Conservation (phyloP, 2,888 invertebrate species). For the Onthophagus sagittarius region DNA sequence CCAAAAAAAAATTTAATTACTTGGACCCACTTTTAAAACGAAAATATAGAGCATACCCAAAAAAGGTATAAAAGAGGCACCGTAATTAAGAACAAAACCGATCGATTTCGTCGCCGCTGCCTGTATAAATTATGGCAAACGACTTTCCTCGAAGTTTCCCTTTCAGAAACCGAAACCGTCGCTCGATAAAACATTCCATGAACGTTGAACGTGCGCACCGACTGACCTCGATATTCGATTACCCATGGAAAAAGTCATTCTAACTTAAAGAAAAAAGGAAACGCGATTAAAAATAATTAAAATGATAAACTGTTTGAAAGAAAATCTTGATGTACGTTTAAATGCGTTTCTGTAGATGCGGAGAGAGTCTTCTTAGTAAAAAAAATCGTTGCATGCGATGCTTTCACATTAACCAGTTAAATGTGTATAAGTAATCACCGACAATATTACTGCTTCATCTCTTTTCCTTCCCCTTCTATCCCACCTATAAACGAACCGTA, state of each 20-base stretch:
- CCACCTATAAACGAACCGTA: not conserved
- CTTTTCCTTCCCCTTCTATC: not conserved
- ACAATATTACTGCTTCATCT: not conserved
- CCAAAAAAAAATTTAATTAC: not conserved
- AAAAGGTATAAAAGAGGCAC: constrained; percentile 10
- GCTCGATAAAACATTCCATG: not conserved
- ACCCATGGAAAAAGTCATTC: not conserved
- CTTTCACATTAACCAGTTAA: not conserved
- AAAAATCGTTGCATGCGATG: not conserved
- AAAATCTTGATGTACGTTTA: too few species aligned
- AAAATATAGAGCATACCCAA: not conserved
- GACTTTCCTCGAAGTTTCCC: constrained; percentile 1
- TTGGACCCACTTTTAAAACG: not conserved
- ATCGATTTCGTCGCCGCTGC: constrained; percentile 10
- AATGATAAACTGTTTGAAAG: not conserved
- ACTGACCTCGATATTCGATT: constrained; percentile 1
- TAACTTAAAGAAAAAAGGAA: not conserved
- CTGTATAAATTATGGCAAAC: constrained; percentile 2
- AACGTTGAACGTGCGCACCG: not conserved
- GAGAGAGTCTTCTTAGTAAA: too few species aligned
- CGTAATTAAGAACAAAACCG: not conserved
- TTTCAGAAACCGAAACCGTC: constrained; percentile 4
- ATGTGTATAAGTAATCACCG: not conserved
- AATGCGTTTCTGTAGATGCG: too few species aligned
- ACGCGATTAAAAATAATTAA: not conserved